A percentile compares a stretch with the other conserved stretches of the same genome.
phyloP scores from a whole-genome alignment of 2,113 vertebrate genomes.

The Aleadryas rufinucha region DNA sequence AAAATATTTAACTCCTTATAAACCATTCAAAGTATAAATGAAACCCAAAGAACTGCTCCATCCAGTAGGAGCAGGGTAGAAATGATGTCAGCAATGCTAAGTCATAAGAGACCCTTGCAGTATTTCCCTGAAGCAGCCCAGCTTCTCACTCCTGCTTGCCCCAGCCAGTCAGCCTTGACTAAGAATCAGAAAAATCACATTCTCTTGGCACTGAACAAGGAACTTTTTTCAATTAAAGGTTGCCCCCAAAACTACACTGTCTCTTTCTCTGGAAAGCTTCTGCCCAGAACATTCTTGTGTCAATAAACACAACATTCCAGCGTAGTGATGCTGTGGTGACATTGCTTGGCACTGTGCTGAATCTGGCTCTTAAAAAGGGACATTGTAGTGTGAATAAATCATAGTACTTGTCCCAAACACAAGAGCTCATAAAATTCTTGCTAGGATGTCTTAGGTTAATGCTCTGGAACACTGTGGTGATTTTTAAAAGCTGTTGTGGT shows the following conservation, averaged over 20 bases:
- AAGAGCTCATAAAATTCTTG: background rate
- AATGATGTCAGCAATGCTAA: background rate
- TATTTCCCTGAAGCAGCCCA: background rate
- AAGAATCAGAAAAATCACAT: background rate
- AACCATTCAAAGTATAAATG: background rate
- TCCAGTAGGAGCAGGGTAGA: background rate
- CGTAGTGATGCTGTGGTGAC: rapidly evolving
- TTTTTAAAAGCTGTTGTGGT: conserved; percentile 16
- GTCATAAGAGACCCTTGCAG: background rate
- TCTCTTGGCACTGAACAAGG: background rate
- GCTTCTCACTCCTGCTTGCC: background rate
- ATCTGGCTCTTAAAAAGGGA: background rate
- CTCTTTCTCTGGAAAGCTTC: background rate
- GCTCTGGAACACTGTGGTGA: background rate
- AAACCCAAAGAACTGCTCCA: background rate
- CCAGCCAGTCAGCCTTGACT: background rate
- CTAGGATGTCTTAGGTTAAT: background rate
- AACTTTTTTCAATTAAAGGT: background rate
- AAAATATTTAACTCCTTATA: background rate
- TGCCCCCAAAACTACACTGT: background rate
- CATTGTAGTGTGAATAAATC: background rate
- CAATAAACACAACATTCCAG: background rate
- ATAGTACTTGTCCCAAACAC: background rate
- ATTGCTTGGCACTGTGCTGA: background rate
- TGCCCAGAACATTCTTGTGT: background rate